phyloP scores from a whole-genome alignment of 2,888 invertebrate species.

The Agrochola lota region DNA sequence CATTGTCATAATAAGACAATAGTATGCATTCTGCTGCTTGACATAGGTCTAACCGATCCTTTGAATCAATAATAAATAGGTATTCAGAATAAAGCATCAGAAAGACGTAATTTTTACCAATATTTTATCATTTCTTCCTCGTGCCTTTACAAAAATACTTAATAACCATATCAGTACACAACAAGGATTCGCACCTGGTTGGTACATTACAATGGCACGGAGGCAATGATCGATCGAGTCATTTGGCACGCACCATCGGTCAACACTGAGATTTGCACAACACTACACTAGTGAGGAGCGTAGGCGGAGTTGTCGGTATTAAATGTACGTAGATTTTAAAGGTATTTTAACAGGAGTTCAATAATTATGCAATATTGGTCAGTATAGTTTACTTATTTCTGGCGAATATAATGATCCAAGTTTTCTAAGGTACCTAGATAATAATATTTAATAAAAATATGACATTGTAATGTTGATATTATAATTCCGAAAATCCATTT shows the following conservation, averaged over 20 bases:
- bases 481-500: neutral
- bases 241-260: constrained; percentile 88
- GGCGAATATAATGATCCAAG: neutral
- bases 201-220: constrained; percentile 71
- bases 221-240: constrained; percentile 85
- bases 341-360: neutral
- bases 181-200: constrained; percentile 78
- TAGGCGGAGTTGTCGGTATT: constrained; percentile 45
- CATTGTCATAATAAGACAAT: neutral
- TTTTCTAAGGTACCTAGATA: neutral
- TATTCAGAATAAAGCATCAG: neutral
- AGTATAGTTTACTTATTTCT: neutral
- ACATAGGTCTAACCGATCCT: neutral
- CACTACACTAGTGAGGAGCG: constrained; percentile 70
- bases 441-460: neutral
- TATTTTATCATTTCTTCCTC: constrained; percentile 6
- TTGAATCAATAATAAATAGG: neutral
- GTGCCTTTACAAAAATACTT: constrained; percentile 22
- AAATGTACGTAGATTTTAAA: neutral
- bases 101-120: neutral
- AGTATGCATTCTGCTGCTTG: no score
- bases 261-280: constrained; percentile 85
- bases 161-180: constrained; percentile 42
- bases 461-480: neutral
- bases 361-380: neutral